Evolutionary conservation across 2,888 invertebrate species (phyloP).

Genomic region (Trichogramma evanescens): DNA sequence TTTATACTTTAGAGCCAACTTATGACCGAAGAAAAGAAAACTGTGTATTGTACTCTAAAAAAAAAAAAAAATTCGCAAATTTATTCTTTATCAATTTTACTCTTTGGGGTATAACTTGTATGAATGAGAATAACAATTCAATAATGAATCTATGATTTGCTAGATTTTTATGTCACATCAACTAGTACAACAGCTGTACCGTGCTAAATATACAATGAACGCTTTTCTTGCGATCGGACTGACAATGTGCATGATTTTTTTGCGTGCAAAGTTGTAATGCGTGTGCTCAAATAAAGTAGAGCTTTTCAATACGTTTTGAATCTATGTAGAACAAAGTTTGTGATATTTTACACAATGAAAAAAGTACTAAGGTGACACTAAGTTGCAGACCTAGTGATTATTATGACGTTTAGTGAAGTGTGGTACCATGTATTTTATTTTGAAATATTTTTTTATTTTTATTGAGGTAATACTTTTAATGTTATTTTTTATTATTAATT

Average conservation of each 20-base stretch:
- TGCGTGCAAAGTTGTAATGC: too few relatives aligned
- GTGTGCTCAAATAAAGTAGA: too few relatives aligned
- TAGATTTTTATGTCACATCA: not conserved
- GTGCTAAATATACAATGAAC: too few relatives aligned
- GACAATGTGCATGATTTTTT: not conserved
- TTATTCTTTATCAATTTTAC: too few relatives aligned
- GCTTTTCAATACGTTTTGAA: constrained; percentile 3
- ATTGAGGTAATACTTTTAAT: constrained; percentile 15
- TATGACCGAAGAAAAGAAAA: too few relatives aligned
- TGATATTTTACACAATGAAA: constrained; percentile 23
- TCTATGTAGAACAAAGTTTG: constrained; percentile 24
- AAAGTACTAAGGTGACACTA: constrained; percentile 26
- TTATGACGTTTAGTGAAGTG: constrained; percentile 20
- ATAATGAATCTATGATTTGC: not conserved
- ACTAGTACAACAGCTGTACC: too few relatives aligned
- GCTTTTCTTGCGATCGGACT: too few relatives aligned
- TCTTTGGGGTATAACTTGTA: too few relatives aligned
- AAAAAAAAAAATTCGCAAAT: too few relatives aligned
- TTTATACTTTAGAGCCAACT: too few relatives aligned
- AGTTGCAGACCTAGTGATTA: constrained; percentile 20
- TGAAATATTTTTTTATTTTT: constrained; percentile 25
- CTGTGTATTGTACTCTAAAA: too few relatives aligned
- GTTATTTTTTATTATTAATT: not conserved
- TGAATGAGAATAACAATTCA: too few relatives aligned
- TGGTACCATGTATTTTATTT: constrained; percentile 37